phyloP scores from a whole-genome alignment of 2,888 invertebrate genomes.

The Drosophila quinaria region DNA sequence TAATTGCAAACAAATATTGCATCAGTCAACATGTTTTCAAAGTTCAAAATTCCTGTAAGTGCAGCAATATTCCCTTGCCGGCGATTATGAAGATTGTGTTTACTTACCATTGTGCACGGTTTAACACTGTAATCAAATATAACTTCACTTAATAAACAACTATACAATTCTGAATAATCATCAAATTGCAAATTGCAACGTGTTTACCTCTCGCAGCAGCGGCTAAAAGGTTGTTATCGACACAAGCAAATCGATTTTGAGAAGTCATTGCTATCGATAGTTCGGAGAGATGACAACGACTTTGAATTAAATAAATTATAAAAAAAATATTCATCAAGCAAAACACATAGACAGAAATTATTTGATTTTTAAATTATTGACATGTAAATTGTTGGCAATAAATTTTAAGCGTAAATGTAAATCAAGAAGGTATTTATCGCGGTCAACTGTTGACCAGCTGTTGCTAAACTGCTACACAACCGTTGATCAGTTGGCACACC shows the following conservation, averaged over 20 bases:
- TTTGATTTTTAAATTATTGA: not conserved
- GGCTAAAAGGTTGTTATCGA: constrained; percentile 36
- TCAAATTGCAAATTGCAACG: constrained; percentile 64
- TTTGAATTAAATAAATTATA: not conserved
- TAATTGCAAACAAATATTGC: constrained; percentile 47
- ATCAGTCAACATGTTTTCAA: constrained; percentile 50
- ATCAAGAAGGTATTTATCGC: not conserved
- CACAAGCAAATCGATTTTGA: not conserved
- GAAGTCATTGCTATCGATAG: constrained; percentile 33
- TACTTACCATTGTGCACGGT: constrained; percentile 41
- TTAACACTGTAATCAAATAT: constrained; percentile 1
- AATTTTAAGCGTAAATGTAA: not conserved
- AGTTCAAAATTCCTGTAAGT: not conserved
- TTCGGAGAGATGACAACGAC: not conserved
- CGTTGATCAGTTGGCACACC: not conserved
- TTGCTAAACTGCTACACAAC: constrained; percentile 9
- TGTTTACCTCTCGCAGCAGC: constrained; percentile 60
- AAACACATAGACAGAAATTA: not conserved
- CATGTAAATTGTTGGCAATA: not conserved
- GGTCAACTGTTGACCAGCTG: constrained; percentile 2
- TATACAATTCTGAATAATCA: constrained; percentile 4
- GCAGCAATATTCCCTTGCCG: not conserved
- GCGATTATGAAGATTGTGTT: not conserved
- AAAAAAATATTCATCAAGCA: not conserved
- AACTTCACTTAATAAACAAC: constrained; percentile 29